phyloP scores from a whole-genome alignment of 2,888 invertebrate species.

The Diplazon laetatorius region DNA sequence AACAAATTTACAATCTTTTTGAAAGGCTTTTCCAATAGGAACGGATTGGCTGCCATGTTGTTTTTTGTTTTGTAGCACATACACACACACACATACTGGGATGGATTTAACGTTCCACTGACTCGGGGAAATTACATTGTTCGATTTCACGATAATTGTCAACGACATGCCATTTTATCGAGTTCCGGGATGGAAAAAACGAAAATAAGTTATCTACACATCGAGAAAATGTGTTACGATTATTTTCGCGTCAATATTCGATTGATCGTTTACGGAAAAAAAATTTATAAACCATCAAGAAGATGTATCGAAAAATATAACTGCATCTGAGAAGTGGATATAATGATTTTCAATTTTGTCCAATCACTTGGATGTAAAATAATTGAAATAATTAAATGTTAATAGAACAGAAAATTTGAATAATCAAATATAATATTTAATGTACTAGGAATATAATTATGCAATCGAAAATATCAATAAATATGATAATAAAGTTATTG shows the following conservation, averaged over 20 bases:
- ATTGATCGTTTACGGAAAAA: background rate
- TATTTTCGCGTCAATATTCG: constrained; percentile 15
- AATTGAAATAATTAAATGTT: no score
- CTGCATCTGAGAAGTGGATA: no score
- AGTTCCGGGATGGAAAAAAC: background rate
- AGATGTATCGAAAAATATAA: no score
- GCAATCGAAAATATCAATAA: no score
- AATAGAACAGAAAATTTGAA: no score
- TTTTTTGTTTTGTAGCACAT: constrained; percentile 23
- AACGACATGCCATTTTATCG: background rate
- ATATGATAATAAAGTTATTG: no score
- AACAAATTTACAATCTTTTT: constrained; percentile 78
- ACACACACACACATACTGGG: background rate
- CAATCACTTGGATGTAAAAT: no score
- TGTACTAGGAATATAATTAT: no score
- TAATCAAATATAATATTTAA: no score
- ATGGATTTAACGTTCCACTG: background rate
- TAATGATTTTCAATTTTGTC: no score
- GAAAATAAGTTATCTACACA: no score
- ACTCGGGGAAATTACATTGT: background rate
- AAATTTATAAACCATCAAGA: background rate
- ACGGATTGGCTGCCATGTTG: constrained; percentile 65
- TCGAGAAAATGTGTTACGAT: background rate
- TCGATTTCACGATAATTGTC: background rate
- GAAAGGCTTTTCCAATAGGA: constrained; percentile 75